Conservation (phyloP, 2,888 invertebrate genomes). For the Tillus elongatus region DNA sequence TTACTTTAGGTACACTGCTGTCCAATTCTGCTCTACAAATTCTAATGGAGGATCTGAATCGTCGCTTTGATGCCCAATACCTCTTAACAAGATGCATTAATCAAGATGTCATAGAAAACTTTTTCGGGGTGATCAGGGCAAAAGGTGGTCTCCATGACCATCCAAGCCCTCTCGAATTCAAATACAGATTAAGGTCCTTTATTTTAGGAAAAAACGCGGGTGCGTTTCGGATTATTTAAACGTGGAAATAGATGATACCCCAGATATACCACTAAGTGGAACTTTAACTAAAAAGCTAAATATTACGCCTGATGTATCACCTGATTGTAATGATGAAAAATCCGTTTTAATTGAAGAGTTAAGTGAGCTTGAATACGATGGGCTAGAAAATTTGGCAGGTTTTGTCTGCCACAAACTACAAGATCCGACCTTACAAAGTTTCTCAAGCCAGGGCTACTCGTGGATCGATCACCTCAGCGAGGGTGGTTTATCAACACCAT, state of each 20-base stretch:
- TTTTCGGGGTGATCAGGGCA: constrained; percentile 4
- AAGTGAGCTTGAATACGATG: constrained; percentile 13
- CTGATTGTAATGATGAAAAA: too few species aligned
- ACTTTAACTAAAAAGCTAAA: constrained; percentile 7
- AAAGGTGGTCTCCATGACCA: constrained; percentile 5
- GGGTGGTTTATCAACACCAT: background rate
- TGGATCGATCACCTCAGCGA: constrained; percentile 5
- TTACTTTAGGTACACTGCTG: background rate
- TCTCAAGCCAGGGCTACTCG: too few species aligned
- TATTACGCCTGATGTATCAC: background rate
- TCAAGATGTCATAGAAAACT: constrained; percentile 3
- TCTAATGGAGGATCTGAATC: background rate
- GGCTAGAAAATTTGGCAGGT: constrained; percentile 16
- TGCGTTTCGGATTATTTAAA: constrained; percentile 14
- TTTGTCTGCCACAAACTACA: constrained; percentile 12
- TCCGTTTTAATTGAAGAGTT: constrained; percentile 8
- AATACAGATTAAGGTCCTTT: constrained; percentile 15
- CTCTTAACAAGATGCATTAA: background rate
- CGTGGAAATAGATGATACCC: constrained; percentile 13
- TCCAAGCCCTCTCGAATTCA: constrained; percentile 14
- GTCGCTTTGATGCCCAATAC: too few species aligned
- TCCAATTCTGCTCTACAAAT: background rate
- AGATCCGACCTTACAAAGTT: background rate
- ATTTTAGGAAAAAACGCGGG: constrained; percentile 16
- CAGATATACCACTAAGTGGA: constrained; percentile 13